phyloP scores from a whole-genome alignment of 2,888 invertebrate species.

The Embidobia sp. region DNA sequence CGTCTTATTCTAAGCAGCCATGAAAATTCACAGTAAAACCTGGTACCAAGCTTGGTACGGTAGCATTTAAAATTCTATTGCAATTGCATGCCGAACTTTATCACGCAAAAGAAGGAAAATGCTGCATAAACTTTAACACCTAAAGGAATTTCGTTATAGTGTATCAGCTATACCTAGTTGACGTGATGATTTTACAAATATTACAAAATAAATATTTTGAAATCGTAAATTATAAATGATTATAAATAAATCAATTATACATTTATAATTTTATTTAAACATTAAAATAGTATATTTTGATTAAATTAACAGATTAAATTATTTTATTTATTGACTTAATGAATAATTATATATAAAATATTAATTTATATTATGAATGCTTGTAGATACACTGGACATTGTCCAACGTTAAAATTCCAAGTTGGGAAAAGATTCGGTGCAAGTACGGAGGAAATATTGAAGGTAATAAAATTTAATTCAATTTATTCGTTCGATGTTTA shows the following conservation, averaged over 20 bases:
- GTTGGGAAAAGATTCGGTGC: slow-evolving; percentile 88
- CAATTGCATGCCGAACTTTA: slow-evolving; percentile 64
- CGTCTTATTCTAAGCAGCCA: slow-evolving; percentile 24
- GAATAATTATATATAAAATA: too few relatives aligned
- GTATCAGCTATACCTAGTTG: not conserved
- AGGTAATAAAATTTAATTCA: slow-evolving; percentile 81
- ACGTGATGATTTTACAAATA: slow-evolving; percentile 2
- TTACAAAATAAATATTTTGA: too few relatives aligned
- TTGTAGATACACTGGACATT: slow-evolving; percentile 88
- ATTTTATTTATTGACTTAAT: too few relatives aligned
- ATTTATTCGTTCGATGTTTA: too few relatives aligned
- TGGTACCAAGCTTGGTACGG: slow-evolving; percentile 73
- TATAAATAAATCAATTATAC: too few relatives aligned
- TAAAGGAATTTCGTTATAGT: slow-evolving; percentile 14
- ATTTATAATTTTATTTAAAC: too few relatives aligned
- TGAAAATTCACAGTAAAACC: slow-evolving; percentile 42
- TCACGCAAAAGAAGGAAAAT: slow-evolving; percentile 48
- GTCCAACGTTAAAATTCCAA: slow-evolving; percentile 87
- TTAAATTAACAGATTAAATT: too few relatives aligned
- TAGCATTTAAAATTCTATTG: slow-evolving; percentile 62
- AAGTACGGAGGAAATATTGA: slow-evolving; percentile 86
- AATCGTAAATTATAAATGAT: too few relatives aligned
- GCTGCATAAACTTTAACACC: slow-evolving; percentile 26
- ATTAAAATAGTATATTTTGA: too few relatives aligned
- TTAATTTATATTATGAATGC: too few relatives aligned